These are phyloP conservation scores for Carcina quercana DNA, from an alignment of 2,888 invertebrate genomes.

Conservation along the genomic window DNA sequence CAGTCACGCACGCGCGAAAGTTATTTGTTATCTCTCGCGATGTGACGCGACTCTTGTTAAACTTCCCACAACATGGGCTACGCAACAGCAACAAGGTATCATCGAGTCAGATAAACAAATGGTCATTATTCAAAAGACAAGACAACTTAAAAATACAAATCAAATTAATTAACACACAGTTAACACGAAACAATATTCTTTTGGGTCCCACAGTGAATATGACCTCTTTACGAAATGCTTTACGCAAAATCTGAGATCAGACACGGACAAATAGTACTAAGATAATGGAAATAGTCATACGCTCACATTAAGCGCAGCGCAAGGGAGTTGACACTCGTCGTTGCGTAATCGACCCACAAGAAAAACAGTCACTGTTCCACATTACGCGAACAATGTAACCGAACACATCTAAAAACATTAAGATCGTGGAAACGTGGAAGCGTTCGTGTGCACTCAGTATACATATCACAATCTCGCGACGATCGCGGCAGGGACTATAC, in stretches of 20 bases:
- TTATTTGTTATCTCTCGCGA: constrained; percentile 7
- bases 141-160: too few relatives aligned
- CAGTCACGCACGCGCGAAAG: constrained; percentile 19
- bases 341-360: constrained; percentile 42
- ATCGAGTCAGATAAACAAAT: neutral
- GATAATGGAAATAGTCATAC: constrained; percentile 21
- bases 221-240: constrained; percentile 19
- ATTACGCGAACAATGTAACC: constrained; percentile 40
- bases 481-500: too few relatives aligned
- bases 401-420: constrained; percentile 39
- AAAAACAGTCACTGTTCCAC: constrained; percentile 48
- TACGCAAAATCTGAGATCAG: constrained; percentile 19
- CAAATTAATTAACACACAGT: too few relatives aligned
- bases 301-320: constrained; percentile 16
- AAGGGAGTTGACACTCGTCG: constrained; percentile 23
- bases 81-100: neutral
- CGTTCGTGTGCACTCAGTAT: constrained; percentile 13
- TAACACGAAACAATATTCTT: too few relatives aligned
- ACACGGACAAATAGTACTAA: constrained; percentile 16
- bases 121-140: too few relatives aligned
- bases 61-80: neutral
- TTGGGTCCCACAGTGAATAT: constrained; percentile 19
- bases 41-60: constrained; percentile 1
- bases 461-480: constrained; percentile 25
- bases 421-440: constrained; percentile 49